Conservation (phyloP, 2,888 invertebrate species). For the Hofmannophila pseudospretella region DNA sequence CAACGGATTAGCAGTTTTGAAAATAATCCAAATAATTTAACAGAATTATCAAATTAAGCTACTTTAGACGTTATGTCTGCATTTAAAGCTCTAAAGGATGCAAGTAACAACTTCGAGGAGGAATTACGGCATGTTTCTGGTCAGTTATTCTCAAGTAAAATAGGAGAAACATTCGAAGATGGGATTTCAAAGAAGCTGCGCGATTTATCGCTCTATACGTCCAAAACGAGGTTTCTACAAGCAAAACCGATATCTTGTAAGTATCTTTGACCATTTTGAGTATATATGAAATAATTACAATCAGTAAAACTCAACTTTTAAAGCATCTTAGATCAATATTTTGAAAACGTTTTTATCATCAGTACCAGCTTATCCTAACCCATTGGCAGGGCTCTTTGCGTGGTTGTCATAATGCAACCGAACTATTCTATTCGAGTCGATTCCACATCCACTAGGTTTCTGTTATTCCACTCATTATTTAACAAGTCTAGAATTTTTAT, state of each 20-base stretch:
- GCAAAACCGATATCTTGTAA: conserved; percentile 48
- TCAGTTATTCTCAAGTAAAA: conserved; percentile 39
- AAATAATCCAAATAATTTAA: neutral
- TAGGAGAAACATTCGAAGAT: conserved; percentile 43
- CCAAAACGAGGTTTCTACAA: conserved; percentile 51
- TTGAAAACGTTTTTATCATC: no score
- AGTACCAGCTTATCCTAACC: no score
- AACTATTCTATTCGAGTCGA: no score
- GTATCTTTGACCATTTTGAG: conserved; percentile 15
- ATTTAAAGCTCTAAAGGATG: conserved; percentile 44
- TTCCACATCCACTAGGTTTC: no score
- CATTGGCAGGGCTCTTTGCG: no score
- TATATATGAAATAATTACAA: no score
- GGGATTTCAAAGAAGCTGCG: conserved; percentile 39
- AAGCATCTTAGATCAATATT: no score
- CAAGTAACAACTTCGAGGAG: conserved; percentile 43
- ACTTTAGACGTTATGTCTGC: no score
- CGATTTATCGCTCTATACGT: conserved; percentile 41
- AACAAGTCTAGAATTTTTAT: no score
- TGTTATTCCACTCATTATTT: no score
- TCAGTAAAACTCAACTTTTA: no score
- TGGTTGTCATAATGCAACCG: no score
- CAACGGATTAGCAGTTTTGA: neutral
- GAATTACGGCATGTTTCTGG: conserved; percentile 32
- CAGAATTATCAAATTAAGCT: neutral